These are phyloP conservation scores for Sebastes vulpes DNA, from an alignment of 2,797 vertebrate genomes.

Conservation along the genomic window DNA sequence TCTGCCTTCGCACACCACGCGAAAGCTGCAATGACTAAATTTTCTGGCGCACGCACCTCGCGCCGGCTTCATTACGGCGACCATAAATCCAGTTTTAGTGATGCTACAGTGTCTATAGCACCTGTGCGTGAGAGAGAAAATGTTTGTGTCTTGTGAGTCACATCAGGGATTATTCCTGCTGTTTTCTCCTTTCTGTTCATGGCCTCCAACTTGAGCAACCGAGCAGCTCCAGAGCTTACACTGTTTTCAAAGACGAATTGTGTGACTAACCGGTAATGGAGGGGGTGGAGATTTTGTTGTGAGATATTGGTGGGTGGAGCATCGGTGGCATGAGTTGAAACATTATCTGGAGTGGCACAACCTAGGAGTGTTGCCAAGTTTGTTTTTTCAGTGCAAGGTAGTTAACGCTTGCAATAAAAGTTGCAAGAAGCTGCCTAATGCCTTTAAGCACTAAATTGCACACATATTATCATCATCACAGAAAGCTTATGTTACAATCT, in stretches of 20 bases:
- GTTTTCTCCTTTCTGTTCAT: conserved; percentile 22
- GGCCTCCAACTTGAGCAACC: conserved; percentile 4
- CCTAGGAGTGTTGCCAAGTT: not conserved
- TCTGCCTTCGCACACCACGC: too few relatives aligned
- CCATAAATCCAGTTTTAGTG: not conserved
- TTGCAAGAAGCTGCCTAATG: not conserved
- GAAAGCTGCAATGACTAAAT: too few relatives aligned
- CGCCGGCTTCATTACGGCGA: not conserved
- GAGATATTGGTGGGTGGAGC: conserved; percentile 21
- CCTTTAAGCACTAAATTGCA: conserved; percentile 10
- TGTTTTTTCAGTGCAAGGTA: not conserved
- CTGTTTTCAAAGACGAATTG: conserved; percentile 31
- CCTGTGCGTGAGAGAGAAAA: not conserved
- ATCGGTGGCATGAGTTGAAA: conserved; percentile 1
- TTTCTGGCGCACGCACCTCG: too few relatives aligned
- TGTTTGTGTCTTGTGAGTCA: conserved; percentile 3
- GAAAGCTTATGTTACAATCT: not conserved
- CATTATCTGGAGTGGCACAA: not conserved
- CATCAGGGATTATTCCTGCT: conserved; percentile 19
- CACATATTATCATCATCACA: not conserved
- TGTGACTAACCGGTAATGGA: conserved; percentile 36
- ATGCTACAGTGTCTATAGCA: not conserved
- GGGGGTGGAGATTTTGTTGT: not conserved
- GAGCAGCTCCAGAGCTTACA: not conserved
- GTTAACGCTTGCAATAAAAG: not conserved